Conservation (phyloP, 2,797 vertebrate species). For the Dendrocincla tyrannina region DNA sequence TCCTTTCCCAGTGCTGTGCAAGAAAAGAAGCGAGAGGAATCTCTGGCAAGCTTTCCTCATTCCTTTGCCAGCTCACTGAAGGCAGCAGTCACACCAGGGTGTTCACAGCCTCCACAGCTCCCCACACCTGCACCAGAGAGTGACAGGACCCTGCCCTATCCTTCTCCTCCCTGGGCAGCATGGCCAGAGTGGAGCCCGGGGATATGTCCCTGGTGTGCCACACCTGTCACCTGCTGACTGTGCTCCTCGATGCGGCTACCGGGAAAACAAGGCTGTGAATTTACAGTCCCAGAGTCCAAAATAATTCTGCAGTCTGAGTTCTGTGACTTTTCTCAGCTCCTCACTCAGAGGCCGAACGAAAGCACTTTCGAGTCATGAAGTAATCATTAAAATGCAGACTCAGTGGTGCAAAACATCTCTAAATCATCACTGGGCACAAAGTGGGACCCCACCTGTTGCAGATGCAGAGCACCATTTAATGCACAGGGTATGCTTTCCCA, state of each 20-base stretch:
- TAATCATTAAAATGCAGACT: background rate
- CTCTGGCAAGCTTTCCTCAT: background rate
- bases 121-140: fast-evolving
- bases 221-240: fast-evolving
- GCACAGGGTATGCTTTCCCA: background rate
- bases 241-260: fast-evolving
- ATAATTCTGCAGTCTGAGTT: background rate
- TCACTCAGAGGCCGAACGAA: background rate
- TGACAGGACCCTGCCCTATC: background rate
- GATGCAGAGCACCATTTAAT: background rate
- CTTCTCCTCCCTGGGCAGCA: background rate
- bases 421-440: background rate
- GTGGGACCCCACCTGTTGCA: fast-evolving
- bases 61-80: background rate
- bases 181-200: background rate
- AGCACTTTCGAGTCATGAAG: background rate
- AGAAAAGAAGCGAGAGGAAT: background rate
- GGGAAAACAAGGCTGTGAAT: background rate
- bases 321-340: background rate
- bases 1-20: background rate
- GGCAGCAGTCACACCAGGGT: background rate
- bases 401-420: background rate
- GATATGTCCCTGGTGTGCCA: fast-evolving
- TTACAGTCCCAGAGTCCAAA: background rate
- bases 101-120: background rate